Base-by-base conservation (phyloP, 1,140 invertebrate genomes). In the Drosophila subobscura region DNA sequence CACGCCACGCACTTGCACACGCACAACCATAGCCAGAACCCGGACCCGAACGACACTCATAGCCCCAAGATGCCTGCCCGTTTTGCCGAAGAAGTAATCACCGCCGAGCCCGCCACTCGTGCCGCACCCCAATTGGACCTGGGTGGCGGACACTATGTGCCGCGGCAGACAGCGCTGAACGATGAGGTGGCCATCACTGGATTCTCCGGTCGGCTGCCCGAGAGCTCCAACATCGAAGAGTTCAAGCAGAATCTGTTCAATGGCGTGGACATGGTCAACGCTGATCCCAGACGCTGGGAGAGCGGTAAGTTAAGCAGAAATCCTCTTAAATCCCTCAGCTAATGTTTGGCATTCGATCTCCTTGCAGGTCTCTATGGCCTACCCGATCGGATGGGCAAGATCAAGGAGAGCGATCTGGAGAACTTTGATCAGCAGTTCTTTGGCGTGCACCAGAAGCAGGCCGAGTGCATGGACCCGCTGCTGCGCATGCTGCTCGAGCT, bases 391-490 rank as follows among this genome's bases (percentile, higher is more conserved):
- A 95, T 94, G 83, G 98, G 98, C 47, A 98, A 98, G 93, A 84
- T 99, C 0, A 98, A 98, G 92, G 95, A 98, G 70, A 97, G 97
- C 89, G 95, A 98, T 79, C 77, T 99, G 40, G 92, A 93, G 37
- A 95, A 95, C 77, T 99, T 99, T 86, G 98, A 99, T 91, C 96
- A 97, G 4, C 94, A 95, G n/a, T 98, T 98, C 92, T 99, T 99
- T 92, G 97, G 97, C 41, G 97, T 99, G 5, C 97, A 98, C 91
- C 95, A 95, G 1, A 98, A 98, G 92, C 97, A 99, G 91, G 98
- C 98, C 1, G 93, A 98, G 79, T 94, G 95, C 40, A 99, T 99
- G 98, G 98, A 99, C 91, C 98, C 98, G 4, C 97, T 99, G 92
- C 92, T 99, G 40, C 93, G 98, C 68, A 93, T 99, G 79, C 92